Base-by-base conservation (phyloP, 2,888 invertebrate species). In the Tortrix viridana region DNA sequence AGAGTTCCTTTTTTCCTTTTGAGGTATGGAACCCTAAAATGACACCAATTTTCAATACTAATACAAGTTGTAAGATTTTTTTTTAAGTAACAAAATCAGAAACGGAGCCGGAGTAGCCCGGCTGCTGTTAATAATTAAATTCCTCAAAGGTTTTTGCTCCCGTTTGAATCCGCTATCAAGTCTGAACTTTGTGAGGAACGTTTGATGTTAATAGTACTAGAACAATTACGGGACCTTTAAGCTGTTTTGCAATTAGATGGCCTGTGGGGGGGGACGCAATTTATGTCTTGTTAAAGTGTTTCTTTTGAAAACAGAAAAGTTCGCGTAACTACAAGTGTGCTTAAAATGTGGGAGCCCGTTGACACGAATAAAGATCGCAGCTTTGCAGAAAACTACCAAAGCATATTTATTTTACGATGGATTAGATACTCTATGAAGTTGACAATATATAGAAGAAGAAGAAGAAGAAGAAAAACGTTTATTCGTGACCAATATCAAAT, bases 91-190 rank as follows among this genome's bases (percentile, higher is more conserved):
- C 43, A 23, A 57, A 47, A 53, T 46, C 41, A 16, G 22, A 32
- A 44, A 22, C 44, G 41, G 44, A 23, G 16, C 20, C 6, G 23
- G 26, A 57, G 37, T 37, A 19, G 46, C 43, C 48, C 44, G 18
- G 56, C 41, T 46, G 55, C 49, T 54, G 26, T 56, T 26, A 47
- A 65, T 60, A 65, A 65, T 65, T 52, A 65, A 65, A 65, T 65
- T 65, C 56, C 60, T 46, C 22, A 16, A 19, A 14, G 55, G 56
- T 60, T 65, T 57, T 57, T 49, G 49, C 49, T 44, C 20, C n/a
- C 32, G 57, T 57, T 63, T 53, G 47, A 63, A 57, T 57, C 57
- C 41, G 32, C 46, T 38, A 53, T 53, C 20, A 47, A 63, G 26
- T 57, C 41, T 14, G 41, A 32, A 38, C 46, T 52, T 57, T 50